Conservation (phyloP, 2,797 vertebrate genomes). For the Sebastes hubbsi region DNA sequence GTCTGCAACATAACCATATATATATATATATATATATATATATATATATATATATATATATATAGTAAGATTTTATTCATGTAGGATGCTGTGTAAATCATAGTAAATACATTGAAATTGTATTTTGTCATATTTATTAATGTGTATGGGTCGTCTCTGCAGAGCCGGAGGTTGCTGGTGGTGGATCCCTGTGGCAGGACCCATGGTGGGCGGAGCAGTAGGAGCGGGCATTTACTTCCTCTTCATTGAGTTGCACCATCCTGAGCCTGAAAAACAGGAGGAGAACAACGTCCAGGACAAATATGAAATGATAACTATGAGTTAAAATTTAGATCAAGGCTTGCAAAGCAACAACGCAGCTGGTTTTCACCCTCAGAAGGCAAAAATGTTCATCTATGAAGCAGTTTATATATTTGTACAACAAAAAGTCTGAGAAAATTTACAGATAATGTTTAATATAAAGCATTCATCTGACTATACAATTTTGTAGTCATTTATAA, state of each 20-base stretch:
- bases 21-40: no score
- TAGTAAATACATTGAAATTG: neutral
- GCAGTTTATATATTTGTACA: constrained; percentile 17
- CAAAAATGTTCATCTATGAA: neutral
- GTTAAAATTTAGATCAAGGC: constrained; percentile 49
- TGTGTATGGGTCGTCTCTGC: constrained; percentile 36
- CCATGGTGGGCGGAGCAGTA: constrained; percentile 88
- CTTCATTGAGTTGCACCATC: constrained; percentile 92
- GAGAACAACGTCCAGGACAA: constrained; percentile 84
- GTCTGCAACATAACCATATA: neutral
- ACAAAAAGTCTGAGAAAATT: neutral
- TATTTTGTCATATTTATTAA: neutral
- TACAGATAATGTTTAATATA: neutral
- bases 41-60: no score
- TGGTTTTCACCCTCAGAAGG: constrained; percentile 9
- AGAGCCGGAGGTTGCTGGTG: constrained; percentile 93
- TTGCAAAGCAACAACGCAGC: neutral
- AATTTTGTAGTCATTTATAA: constrained; percentile 21
- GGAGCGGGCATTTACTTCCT: constrained; percentile 89
- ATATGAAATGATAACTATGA: constrained; percentile 88
- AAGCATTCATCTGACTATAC: constrained; percentile 2
- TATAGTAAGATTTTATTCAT: no score
- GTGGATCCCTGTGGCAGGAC: constrained; percentile 95
- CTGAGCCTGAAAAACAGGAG: constrained; percentile 71
- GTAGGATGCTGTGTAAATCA: no score